phyloP scores from a whole-genome alignment of 2,888 invertebrate species.

The Tiphia femorata region DNA sequence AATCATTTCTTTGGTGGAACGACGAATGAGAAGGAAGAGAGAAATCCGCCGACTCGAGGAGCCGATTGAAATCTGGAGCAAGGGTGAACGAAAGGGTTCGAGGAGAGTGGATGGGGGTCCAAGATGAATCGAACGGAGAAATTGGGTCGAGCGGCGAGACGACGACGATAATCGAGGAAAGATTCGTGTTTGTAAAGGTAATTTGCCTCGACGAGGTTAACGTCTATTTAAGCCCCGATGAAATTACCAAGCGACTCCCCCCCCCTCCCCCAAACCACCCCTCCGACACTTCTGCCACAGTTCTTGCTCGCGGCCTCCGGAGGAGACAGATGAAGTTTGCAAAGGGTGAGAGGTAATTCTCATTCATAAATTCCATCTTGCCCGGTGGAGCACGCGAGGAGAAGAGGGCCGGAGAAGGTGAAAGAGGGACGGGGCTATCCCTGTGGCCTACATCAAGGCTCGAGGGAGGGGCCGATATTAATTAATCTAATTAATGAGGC shows the following conservation, averaged over 20 bases:
- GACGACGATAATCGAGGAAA: constrained; percentile 12
- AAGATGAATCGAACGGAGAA: too few species aligned
- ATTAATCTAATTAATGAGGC: constrained; percentile 50
- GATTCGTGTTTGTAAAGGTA: constrained; percentile 17
- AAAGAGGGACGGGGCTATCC: constrained; percentile 7
- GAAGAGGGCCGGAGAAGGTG: background rate
- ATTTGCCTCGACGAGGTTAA: constrained; percentile 22
- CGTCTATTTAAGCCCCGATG: constrained; percentile 24
- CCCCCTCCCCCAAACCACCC: too few species aligned
- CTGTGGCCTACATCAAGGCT: constrained; percentile 1
- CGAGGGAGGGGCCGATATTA: constrained; percentile 34
- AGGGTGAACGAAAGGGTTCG: background rate
- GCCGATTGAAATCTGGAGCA: too few species aligned
- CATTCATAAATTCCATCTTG: constrained; percentile 24
- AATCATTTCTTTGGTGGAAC: too few species aligned
- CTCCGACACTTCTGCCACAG: too few species aligned
- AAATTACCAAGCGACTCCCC: too few species aligned
- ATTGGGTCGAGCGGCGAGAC: background rate
- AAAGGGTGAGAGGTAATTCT: constrained; percentile 24
- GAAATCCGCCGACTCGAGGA: background rate
- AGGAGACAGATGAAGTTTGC: constrained; percentile 25
- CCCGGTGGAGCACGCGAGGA: background rate
- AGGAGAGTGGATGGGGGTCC: too few species aligned
- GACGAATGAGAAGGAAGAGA: background rate
- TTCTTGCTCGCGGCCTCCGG: too few species aligned